Evolutionary conservation across 2,113 vertebrate species (phyloP), one percentile per base, ranked within the genome.

Genomic region (Sorex araneus): DNA sequence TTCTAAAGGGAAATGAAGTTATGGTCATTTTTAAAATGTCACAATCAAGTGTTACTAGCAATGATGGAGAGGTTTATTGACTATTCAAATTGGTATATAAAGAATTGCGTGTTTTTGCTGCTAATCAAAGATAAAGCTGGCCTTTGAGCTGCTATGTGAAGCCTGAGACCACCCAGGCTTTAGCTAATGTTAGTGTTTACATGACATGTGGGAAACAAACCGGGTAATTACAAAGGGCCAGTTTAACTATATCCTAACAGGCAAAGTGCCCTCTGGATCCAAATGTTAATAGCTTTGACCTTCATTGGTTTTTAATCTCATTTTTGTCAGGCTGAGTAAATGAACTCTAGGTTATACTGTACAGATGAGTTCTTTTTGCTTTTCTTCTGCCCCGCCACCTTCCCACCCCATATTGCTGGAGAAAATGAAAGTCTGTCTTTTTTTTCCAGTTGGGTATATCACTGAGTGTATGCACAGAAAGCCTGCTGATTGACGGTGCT

Each of bases 231-330:
- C 97, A 97, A 97, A 97, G 87, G 67, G 69, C 91, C 40, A 90
- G 92, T 93, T 95, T 97, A 97, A 97, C 40, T 85, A 97, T 95
- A 96, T 95, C 93, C 94, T 97, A 97, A 97, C 94, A 97, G 97
- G 94, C 96, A 97, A 84, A 96, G 95, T 90, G 97, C 90, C 76
- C 97, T 97, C 92, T 97, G 40, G 95, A 97, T 97, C 95, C 96
- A 96, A 96, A 96, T 96, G 97, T 97, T 98, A 98, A 98, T 98
- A 96, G 90, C 93, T 97, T 97, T 98, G 98, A 97, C 97, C 97
- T 97, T 89, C 82, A 93, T 96, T 95, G 96, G 90, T 94, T 97
- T 98, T 96, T 98, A 97, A 98, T 97, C 97, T 98, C 95, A 96
- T 97, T 97, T 97, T 96, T 97, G 84, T 91, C 96, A 97, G 94